Evolutionary conservation across 2,888 invertebrate species (phyloP), one percentile per base, ranked within the genome.

Genomic region (Phalangium opilio): DNA sequence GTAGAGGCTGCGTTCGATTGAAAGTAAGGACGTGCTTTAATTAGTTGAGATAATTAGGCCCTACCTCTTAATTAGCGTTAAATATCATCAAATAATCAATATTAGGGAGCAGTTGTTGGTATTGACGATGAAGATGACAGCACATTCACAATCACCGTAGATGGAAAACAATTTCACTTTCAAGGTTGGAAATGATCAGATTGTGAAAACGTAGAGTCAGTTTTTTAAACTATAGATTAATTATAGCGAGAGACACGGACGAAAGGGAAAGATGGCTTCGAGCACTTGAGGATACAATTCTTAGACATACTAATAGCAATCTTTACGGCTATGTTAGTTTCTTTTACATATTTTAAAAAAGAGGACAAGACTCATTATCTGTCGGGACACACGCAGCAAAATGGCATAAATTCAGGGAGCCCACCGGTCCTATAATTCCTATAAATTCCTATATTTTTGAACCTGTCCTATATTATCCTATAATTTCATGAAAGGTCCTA

Each of bases 161-260:
- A 98, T 69, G 89, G 93, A 61, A 99, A 98, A 70, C 93, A 93
- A 12, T 98, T 98, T 71, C 98, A 98, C 70, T 93, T 98, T 68
- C 96, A 98, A 76, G 74, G 70, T 69, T 51, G 45, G 39, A 41
- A 20, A 14, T 19, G n/a, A 35, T 11, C 33, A 44, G 3, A 15
- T 36, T 36, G 36, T 36, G 3, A 4, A 3, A 36, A n/a, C 17
- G 17, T 33, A 33, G 12, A 11, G 10, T 10, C 5, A 15, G 17
- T 36, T 41, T n/a, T 12, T 32, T 7, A 38, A 17, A 17, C 14
- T 45, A n/a, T n/a, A 17, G 14, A 14, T 39, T 33, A 39, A 45
- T 60, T 59, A 34, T 59, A 72, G 95, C 96, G 17, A 76, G 89
- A 58, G 90, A 95, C 68, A 81, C 83, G 12, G 83, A 85, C 46